A percentile compares a stretch with the other conserved stretches of the same genome.
Evolutionary conservation across 2,113 vertebrate species (phyloP).

Genomic region (Telmatochromis sp.): DNA sequence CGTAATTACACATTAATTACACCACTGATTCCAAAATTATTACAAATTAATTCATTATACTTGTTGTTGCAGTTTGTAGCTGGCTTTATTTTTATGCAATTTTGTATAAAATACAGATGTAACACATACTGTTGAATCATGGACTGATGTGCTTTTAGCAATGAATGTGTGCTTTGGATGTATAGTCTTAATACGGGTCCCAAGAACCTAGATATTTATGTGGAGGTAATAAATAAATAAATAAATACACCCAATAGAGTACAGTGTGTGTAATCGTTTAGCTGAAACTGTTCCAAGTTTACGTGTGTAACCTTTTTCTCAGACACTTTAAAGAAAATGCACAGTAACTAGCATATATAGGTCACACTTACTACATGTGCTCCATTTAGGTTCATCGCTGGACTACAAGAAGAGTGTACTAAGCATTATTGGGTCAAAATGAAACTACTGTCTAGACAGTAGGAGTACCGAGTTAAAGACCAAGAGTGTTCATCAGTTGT

Average conservation of each 20-base stretch:
- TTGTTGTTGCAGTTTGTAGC: not conserved
- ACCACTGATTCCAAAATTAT: not conserved
- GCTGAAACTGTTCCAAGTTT: not conserved
- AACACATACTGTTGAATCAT: not conserved
- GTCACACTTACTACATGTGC: not conserved
- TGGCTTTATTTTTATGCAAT: not conserved
- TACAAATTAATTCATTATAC: not conserved
- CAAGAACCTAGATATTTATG: not conserved
- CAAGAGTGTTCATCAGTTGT: not conserved
- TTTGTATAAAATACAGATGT: not conserved
- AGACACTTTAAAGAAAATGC: not conserved
- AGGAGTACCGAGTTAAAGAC: not conserved
- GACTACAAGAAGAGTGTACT: not conserved
- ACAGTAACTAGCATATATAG: not conserved
- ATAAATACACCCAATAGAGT: not conserved
- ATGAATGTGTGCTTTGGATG: not conserved
- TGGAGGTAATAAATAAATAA: not conserved
- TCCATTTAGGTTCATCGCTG: not conserved
- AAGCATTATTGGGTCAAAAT: not conserved
- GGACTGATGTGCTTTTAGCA: not conserved
- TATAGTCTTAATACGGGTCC: not conserved
- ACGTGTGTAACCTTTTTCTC: not conserved
- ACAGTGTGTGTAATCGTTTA: not conserved
- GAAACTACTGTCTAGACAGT: conserved; percentile 27
- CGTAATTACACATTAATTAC: not conserved